Conservation (phyloP, 2,888 invertebrate genomes). For the Dynastes hyllus region DNA sequence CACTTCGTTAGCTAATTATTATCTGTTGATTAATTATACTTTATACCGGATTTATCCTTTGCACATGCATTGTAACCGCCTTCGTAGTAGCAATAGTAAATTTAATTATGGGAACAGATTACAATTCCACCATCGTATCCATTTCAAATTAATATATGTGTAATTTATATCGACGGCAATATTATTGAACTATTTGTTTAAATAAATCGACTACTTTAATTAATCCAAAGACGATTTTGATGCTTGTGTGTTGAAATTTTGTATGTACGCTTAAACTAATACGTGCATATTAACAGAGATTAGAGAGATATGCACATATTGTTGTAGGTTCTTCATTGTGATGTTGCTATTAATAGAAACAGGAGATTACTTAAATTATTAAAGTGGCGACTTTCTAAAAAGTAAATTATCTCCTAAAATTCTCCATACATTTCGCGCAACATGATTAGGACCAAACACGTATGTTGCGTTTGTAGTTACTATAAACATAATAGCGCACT, state of each 20-base stretch:
- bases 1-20: conserved; percentile 18
- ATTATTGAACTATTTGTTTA: conserved; percentile 36
- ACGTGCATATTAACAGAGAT: too few relatives aligned
- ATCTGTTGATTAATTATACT: conserved; percentile 16
- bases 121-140: conserved; percentile 34
- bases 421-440: too few relatives aligned
- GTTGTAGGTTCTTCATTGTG: too few relatives aligned
- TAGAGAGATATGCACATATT: too few relatives aligned
- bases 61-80: not conserved
- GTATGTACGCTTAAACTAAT: not conserved
- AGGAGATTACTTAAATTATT: too few relatives aligned
- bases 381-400: too few relatives aligned
- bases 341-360: too few relatives aligned
- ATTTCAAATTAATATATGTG: conserved; percentile 18
- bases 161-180: conserved; percentile 27
- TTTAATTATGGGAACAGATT: conserved; percentile 32
- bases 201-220: conserved; percentile 27
- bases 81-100: not conserved
- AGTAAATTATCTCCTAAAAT: too few relatives aligned
- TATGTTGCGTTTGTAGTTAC: too few relatives aligned
- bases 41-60: conserved; percentile 1
- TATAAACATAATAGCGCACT: too few relatives aligned
- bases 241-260: not conserved
- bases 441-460: too few relatives aligned
- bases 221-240: conserved; percentile 4